Evolutionary conservation across 1,140 invertebrate species (phyloP).

Genomic region (Lepidurus apus): DNA sequence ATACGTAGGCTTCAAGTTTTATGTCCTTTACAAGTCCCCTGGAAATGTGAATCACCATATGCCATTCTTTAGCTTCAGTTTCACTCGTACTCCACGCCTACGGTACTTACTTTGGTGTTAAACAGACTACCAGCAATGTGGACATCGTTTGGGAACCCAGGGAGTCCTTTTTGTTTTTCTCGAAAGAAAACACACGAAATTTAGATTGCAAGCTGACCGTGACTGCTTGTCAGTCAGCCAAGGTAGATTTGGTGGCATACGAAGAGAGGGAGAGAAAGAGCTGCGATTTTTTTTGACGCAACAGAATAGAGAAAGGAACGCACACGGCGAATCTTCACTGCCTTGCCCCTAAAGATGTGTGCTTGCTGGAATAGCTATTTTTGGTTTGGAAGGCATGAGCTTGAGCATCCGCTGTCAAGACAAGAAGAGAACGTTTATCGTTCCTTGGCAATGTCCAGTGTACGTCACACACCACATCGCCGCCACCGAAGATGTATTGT

Average conservation of each 20-base stretch:
- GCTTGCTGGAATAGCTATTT: slow-evolving; percentile 19
- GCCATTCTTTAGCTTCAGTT: no score
- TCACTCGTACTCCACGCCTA: no score
- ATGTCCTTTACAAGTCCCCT: not conserved
- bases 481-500: slow-evolving; percentile 4
- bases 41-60: no score
- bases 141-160: slow-evolving; percentile 8
- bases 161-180: not conserved
- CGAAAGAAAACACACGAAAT: not conserved
- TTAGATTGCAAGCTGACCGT: slow-evolving; percentile 15
- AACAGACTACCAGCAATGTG: not conserved
- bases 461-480: slow-evolving; percentile 14
- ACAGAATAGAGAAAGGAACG: not conserved
- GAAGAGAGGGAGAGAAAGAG: not conserved
- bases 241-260: slow-evolving; percentile 18
- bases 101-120: not conserved
- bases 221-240: slow-evolving; percentile 17
- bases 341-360: not conserved
- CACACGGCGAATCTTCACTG: slow-evolving; percentile 3
- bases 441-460: slow-evolving; percentile 5
- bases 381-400: not conserved
- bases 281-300: no score
- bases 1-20: not conserved
- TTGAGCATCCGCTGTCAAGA: slow-evolving; percentile 11
- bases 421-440: slow-evolving; percentile 21